These are phyloP conservation scores for Coilia nasus DNA, from an alignment of 2,797 vertebrate species.

Conservation along the genomic window DNA sequence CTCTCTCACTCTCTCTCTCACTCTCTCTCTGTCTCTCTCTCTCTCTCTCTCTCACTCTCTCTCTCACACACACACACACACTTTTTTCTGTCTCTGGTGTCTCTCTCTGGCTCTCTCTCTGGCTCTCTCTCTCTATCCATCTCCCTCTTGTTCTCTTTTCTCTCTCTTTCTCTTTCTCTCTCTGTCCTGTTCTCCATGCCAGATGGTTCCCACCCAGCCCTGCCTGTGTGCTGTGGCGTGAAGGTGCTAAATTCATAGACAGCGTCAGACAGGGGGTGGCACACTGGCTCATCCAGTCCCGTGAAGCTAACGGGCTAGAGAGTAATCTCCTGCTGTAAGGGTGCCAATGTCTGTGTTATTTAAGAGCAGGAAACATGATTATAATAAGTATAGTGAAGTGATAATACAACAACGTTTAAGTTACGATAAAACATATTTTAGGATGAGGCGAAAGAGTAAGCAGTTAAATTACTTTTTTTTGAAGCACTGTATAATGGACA, in stretches of 20 bases:
- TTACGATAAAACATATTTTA: background rate
- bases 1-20: background rate
- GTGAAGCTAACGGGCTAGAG: background rate
- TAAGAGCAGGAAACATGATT: background rate
- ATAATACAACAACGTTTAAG: background rate
- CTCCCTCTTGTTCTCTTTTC: too few species aligned
- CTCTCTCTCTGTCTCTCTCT: constrained; percentile 13
- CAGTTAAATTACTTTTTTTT: background rate
- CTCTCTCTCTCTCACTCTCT: background rate
- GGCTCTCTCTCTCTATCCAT: too few species aligned
- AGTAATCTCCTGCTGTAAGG: background rate
- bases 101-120: too few species aligned
- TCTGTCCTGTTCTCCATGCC: constrained; percentile 10
- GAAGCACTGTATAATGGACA: background rate
- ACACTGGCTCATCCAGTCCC: background rate
- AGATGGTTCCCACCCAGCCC: constrained; percentile 19
- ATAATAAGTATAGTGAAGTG: background rate
- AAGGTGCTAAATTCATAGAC: constrained; percentile 3
- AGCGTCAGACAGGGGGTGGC: constrained; percentile 23
- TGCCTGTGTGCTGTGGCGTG: constrained; percentile 2
- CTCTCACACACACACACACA: too few species aligned
- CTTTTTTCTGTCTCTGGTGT: too few species aligned
- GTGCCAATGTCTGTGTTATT: background rate
- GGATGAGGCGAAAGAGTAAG: background rate
- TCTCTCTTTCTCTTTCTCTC: background rate